Evolutionary conservation across 2,888 invertebrate species (phyloP).

Genomic region (Didymodactylos carnosus): DNA sequence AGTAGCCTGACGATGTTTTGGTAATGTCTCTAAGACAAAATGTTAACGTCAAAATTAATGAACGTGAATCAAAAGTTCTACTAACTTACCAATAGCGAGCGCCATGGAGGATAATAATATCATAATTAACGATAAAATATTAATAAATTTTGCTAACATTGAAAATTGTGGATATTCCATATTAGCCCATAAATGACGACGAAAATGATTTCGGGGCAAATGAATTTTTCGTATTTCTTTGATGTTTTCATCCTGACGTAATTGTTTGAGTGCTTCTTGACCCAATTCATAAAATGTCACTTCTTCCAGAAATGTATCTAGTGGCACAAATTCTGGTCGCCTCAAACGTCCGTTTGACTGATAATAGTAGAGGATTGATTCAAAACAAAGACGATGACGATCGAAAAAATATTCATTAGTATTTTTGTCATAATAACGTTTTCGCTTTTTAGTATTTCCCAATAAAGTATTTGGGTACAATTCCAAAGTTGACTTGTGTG

Average conservation of each 20-base stretch:
- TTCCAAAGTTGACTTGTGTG: constrained; percentile 28
- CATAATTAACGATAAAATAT: not conserved
- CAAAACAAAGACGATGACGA: not conserved
- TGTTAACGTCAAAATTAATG: too few relatives aligned
- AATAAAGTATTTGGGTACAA: constrained; percentile 28
- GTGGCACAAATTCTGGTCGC: not conserved
- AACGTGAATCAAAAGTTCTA: too few relatives aligned
- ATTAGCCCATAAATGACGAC: not conserved
- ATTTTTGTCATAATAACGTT: constrained; percentile 24
- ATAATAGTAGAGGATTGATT: not conserved
- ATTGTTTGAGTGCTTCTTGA: constrained; percentile 29
- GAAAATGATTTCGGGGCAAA: not conserved
- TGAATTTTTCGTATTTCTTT: constrained; percentile 23
- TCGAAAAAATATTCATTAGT: constrained; percentile 29
- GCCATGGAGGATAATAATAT: not conserved
- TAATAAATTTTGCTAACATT: not conserved
- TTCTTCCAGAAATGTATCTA: not conserved
- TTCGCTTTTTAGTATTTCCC: constrained; percentile 23
- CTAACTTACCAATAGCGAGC: too few relatives aligned
- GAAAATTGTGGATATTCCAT: not conserved
- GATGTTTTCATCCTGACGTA: constrained; percentile 35
- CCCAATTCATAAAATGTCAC: not conserved
- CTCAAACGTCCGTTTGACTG: constrained; percentile 16
- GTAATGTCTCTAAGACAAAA: too few relatives aligned
- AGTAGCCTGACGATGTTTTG: too few relatives aligned